Evolutionary conservation across 2,797 vertebrate species (phyloP).

Genomic region (Urocyon cinereoargenteus): DNA sequence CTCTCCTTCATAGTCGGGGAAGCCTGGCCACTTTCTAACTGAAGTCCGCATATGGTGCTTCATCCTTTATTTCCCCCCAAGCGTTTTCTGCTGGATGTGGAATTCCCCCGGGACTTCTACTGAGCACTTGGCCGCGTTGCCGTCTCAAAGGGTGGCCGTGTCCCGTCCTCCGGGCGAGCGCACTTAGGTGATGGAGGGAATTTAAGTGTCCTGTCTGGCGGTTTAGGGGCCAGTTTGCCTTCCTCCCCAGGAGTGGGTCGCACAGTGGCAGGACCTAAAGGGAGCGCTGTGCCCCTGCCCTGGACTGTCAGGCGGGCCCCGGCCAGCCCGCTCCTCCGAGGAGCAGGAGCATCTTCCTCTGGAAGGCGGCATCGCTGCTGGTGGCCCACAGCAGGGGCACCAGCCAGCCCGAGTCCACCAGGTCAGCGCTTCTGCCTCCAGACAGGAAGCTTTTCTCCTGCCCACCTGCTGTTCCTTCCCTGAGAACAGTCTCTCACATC

Average conservation of each 20-base stretch:
- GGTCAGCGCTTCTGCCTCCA: background rate
- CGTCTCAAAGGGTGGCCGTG: accelerated
- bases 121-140: background rate
- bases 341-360: background rate
- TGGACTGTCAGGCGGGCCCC: background rate
- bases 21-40: background rate
- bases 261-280: accelerated
- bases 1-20: background rate
- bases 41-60: accelerated
- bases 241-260: background rate
- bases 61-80: background rate
- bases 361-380: background rate
- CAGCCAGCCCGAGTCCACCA: background rate
- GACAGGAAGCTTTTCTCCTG: background rate
- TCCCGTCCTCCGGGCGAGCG: no score
- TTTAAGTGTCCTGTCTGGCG: background rate
- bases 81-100: background rate
- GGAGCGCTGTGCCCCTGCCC: background rate
- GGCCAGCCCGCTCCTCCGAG: background rate
- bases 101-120: background rate
- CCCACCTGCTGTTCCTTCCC: background rate
- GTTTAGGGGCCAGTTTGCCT: background rate
- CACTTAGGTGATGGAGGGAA: background rate
- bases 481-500: background rate
- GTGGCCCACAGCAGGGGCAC: background rate